These are phyloP conservation scores for Phymatocera aterrima DNA, from an alignment of 2,888 invertebrate genomes.

Conservation along the genomic window DNA sequence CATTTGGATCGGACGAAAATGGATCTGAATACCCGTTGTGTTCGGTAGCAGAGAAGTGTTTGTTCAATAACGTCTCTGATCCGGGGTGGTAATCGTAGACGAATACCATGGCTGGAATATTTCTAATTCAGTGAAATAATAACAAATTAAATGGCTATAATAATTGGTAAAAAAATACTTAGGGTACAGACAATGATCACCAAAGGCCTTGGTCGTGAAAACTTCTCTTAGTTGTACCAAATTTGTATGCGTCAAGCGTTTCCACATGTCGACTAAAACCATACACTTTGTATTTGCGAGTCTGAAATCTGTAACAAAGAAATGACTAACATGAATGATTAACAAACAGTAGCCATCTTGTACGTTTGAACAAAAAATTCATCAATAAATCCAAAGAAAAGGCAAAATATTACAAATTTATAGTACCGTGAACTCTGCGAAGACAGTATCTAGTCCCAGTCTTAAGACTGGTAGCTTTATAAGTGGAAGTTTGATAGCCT, in stretches of 20 bases:
- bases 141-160: constrained; percentile 45
- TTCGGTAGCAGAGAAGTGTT: constrained; percentile 85
- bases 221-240: constrained; percentile 94
- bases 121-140: constrained; percentile 51
- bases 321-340: no score
- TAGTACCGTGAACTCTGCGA: constrained; percentile 88
- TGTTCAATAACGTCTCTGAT: constrained; percentile 90
- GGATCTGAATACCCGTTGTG: constrained; percentile 85
- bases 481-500: constrained; percentile 88
- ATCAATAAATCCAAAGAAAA: not conserved
- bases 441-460: constrained; percentile 91
- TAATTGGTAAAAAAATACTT: constrained; percentile 28
- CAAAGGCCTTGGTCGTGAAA: constrained; percentile 96
- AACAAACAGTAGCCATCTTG: no score
- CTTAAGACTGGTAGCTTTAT: constrained; percentile 92
- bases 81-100: constrained; percentile 97
- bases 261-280: constrained; percentile 94
- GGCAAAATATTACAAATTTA: constrained; percentile 8
- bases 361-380: no score
- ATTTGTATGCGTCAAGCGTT: constrained; percentile 95
- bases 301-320: constrained; percentile 81
- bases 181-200: constrained; percentile 90
- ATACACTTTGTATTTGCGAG: constrained; percentile 90
- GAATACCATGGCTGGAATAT: constrained; percentile 90
- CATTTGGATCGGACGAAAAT: constrained; percentile 89